Conservation (phyloP, 2,888 invertebrate genomes). For the Ditula angustiorana region DNA sequence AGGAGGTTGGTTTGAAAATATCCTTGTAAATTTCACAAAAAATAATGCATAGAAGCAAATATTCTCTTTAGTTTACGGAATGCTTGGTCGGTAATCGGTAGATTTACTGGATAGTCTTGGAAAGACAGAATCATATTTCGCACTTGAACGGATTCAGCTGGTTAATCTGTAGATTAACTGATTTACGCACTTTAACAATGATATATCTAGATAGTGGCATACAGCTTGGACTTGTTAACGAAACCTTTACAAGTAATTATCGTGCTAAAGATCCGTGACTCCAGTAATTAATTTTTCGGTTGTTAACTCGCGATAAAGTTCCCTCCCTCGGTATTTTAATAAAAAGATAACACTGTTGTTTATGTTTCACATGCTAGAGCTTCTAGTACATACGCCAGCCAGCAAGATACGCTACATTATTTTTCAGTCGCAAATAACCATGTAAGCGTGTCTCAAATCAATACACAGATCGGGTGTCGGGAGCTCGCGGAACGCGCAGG, state of each 20-base stretch:
- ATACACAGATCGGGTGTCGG: slow-evolving; percentile 8
- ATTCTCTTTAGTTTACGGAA: background rate
- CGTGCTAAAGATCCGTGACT: slow-evolving; percentile 60
- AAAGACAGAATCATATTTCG: background rate
- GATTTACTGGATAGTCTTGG: background rate
- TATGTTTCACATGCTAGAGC: background rate
- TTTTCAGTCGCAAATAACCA: background rate
- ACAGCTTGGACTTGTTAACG: slow-evolving; percentile 16
- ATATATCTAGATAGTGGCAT: background rate
- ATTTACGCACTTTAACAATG: background rate
- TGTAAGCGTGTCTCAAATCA: slow-evolving; percentile 14
- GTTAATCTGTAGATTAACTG: background rate
- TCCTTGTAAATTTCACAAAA: too few species aligned
- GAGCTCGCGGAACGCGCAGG: slow-evolving; percentile 4
- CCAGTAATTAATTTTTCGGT: slow-evolving; percentile 66
- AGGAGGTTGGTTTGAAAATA: too few species aligned
- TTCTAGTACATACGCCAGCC: background rate
- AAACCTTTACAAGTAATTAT: slow-evolving; percentile 62
- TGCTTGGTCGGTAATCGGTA: background rate
- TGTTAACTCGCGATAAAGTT: slow-evolving; percentile 59
- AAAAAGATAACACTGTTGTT: slow-evolving; percentile 45
- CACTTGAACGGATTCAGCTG: background rate
- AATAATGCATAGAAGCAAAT: too few species aligned
- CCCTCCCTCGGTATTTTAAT: slow-evolving; percentile 58
- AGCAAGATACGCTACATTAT: background rate